Base-by-base conservation (phyloP, 2,888 invertebrate genomes). In the Synergus gifuensis region DNA sequence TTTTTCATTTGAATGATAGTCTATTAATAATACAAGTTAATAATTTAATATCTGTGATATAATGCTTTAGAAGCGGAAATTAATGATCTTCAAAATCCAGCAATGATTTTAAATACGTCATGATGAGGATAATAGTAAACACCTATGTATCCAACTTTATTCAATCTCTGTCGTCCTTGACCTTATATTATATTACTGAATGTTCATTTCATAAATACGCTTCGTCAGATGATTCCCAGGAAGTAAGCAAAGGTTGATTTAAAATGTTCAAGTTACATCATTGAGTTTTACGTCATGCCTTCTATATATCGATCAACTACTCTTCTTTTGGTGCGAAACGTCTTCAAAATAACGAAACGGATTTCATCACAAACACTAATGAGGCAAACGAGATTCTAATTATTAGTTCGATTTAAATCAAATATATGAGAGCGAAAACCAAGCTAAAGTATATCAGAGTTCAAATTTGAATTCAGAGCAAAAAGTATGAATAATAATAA, bases 251-350 rank as follows among this genome's bases (percentile, higher is more conserved):
- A 54, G 36, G 54, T 54, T 54, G 54, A 73, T 54, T 54, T 73
- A 54, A 73, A 73, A 54, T 73, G 73, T 54, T 54, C n/a, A 69
- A 69, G 73, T 73, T 73, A 73, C 73, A 73, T 73, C 49, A 54
- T n/a, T 66, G 5, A 73, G n/a, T 66, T 73, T 73, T 54, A 73
- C 73, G 49, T 54, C 49, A 54, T 73, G 36, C 16, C 54, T 40
- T 14, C 5, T 18, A 36, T 36, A 36, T 36, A 36, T 73, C 73
- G n/a, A 73, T 73, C 73, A 40, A 54, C 36, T 73, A 54, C 73
- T 73, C 36, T 28, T 28, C 22, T 28, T 28, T 28, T 54, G n/a
- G n/a, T 5, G n/a, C 11, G 40, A 73, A 73, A 54, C 54, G 73
- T 73, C n/a, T 73, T 28, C 28, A 28, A 28, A 28, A 28, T 28